Evolutionary conservation across 2,888 invertebrate species (phyloP).

Genomic region (Hartigia nigra): DNA sequence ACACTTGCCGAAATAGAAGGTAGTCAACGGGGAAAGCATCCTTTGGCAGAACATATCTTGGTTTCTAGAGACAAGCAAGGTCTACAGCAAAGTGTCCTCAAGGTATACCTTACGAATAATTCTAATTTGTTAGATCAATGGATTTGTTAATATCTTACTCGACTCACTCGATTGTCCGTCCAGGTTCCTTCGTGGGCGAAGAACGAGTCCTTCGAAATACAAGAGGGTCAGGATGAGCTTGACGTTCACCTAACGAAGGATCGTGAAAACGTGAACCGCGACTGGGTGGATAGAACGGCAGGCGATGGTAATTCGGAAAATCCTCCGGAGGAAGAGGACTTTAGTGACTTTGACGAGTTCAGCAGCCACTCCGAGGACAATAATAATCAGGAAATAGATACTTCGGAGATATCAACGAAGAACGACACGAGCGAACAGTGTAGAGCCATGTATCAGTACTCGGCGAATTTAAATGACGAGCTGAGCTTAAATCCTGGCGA

Average conservation of each 20-base stretch:
- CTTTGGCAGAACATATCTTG: slow-evolving; percentile 87
- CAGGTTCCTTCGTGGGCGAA: slow-evolving; percentile 83
- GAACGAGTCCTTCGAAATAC: slow-evolving; percentile 71
- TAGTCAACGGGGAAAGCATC: slow-evolving; percentile 81
- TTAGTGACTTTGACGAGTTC: slow-evolving; percentile 80
- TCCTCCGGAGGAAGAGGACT: slow-evolving; percentile 75
- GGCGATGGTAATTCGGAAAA: slow-evolving; percentile 82
- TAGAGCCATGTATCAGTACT: slow-evolving; percentile 87
- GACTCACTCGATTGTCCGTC: slow-evolving; percentile 13
- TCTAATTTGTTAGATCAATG: too few relatives aligned
- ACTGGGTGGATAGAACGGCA: slow-evolving; percentile 81
- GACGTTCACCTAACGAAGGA: slow-evolving; percentile 50
- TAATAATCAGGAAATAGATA: slow-evolving; percentile 64
- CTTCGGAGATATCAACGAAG: slow-evolving; percentile 33
- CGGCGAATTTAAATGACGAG: slow-evolving; percentile 89
- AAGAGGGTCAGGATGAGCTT: slow-evolving; percentile 56
- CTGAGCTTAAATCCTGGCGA: slow-evolving; percentile 79
- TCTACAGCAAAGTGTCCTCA: slow-evolving; percentile 85
- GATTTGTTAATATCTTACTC: too few relatives aligned
- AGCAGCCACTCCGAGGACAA: slow-evolving; percentile 62
- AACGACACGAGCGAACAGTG: slow-evolving; percentile 68
- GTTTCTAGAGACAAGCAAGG: slow-evolving; percentile 91
- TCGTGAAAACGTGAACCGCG: slow-evolving; percentile 63
- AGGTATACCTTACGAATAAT: slow-evolving; percentile 66
- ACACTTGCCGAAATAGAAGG: slow-evolving; percentile 86